Percentiles rank a stretch among this genome's conserved stretches.
Conservation (phyloP, 2,797 vertebrate species). For the Trematomus bernacchii region DNA sequence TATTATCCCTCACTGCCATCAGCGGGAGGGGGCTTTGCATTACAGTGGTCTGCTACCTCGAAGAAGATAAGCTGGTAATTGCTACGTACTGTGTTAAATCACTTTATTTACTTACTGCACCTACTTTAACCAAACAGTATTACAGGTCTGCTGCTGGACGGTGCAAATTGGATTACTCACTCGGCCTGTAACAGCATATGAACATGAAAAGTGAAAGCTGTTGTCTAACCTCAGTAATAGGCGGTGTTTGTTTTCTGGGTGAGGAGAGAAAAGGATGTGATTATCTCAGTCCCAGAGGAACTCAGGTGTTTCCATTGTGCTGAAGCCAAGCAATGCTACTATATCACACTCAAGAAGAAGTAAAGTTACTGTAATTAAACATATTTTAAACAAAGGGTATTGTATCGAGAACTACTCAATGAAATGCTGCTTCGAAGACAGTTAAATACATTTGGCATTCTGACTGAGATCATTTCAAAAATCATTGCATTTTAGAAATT, state of each 20-base stretch:
- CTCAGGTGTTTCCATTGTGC: conserved; percentile 38
- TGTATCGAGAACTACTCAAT: conserved; percentile 1
- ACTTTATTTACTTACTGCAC: conserved; percentile 52
- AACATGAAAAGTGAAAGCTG: conserved; percentile 52
- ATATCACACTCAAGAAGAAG: conserved; percentile 24
- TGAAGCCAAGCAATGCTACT: conserved; percentile 6
- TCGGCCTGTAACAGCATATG: conserved; percentile 11
- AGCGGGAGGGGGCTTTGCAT: conserved; percentile 38
- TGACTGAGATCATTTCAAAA: not conserved
- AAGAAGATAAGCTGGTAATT: conserved; percentile 54
- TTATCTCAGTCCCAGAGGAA: conserved; percentile 50
- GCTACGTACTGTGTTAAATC: conserved; percentile 46
- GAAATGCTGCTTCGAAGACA: not conserved
- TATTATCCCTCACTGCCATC: conserved; percentile 55
- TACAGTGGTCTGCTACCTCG: conserved; percentile 27
- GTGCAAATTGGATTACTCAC: conserved; percentile 42
- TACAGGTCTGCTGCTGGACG: conserved; percentile 35
- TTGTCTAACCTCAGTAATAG: conserved; percentile 37
- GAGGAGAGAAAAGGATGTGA: conserved; percentile 41
- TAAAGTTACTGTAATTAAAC: conserved; percentile 1
- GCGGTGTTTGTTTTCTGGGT: conserved; percentile 51
- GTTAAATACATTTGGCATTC: not conserved
- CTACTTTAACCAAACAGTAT: conserved; percentile 43
- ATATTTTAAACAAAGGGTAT: conserved; percentile 6
- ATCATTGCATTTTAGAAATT: not conserved